Evolutionary conservation across 2,797 vertebrate genomes (phyloP).

Genomic region (Sylvilagus floridanus): DNA sequence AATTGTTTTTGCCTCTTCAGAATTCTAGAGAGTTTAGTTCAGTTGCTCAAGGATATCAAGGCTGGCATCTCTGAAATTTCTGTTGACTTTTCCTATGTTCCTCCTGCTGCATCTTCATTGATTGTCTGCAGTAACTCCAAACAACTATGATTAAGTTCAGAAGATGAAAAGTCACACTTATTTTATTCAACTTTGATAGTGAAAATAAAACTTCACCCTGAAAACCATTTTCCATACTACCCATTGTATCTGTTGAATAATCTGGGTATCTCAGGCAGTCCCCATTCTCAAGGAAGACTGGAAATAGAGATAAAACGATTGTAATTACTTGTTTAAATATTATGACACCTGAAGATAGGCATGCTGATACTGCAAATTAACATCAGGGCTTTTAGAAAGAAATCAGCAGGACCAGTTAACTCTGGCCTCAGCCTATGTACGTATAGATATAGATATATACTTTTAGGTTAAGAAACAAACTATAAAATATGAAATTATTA

Average conservation of each 20-base stretch:
- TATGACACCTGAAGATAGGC: too few relatives aligned
- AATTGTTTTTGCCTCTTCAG: background rate
- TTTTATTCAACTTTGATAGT: background rate
- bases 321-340: background rate
- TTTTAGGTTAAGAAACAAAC: background rate
- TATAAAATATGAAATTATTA: slow-evolving; percentile 49
- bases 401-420: background rate
- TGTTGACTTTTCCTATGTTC: background rate
- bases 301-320: background rate
- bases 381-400: background rate
- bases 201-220: background rate
- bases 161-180: background rate
- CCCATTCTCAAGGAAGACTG: background rate
- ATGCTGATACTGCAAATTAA: background rate
- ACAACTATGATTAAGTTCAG: too few relatives aligned
- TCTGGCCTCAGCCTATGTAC: background rate
- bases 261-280: background rate
- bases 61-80: background rate
- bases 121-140: too few relatives aligned
- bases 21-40: background rate
- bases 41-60: background rate
- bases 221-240: too few relatives aligned
- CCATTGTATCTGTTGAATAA: background rate
- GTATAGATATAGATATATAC: background rate
- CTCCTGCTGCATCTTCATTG: background rate